Percentiles rank a stretch among this genome's conserved stretches.
These are phyloP conservation scores for Apus apus DNA, from an alignment of 2,113 vertebrate genomes.

Conservation along the genomic window DNA sequence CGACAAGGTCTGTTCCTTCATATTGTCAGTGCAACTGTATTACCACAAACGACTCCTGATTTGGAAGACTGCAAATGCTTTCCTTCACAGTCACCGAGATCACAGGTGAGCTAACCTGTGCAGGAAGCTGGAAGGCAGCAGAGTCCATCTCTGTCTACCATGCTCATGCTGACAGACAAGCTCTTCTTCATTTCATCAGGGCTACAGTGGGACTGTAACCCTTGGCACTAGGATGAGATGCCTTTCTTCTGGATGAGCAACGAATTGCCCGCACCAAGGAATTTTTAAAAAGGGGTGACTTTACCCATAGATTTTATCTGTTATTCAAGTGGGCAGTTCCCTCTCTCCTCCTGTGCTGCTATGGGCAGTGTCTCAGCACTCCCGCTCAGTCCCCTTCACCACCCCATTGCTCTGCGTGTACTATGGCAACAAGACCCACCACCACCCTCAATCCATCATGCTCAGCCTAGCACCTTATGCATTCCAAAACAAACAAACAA, in stretches of 20 bases:
- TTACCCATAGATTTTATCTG: neutral
- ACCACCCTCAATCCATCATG: accelerated
- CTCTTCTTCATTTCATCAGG: neutral
- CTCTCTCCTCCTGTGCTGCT: accelerated
- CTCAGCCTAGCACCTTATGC: neutral
- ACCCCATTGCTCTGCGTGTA: accelerated
- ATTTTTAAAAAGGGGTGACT: neutral
- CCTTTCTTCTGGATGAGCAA: neutral
- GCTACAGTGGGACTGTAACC: neutral
- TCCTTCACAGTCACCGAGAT: neutral
- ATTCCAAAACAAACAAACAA: neutral
- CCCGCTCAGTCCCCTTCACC: neutral
- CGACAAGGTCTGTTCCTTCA: neutral
- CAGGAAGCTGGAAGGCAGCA: neutral
- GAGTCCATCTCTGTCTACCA: neutral
- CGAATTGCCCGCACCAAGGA: neutral
- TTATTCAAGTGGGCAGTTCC: neutral
- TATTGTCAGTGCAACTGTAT: neutral
- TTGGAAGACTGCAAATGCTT: neutral
- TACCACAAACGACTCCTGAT: neutral
- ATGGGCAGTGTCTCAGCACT: neutral
- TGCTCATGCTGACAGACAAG: accelerated
- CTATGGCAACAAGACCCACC: neutral
- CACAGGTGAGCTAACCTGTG: neutral
- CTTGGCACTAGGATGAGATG: neutral